Evolutionary conservation across 2,888 invertebrate genomes (phyloP).

Genomic region (Melipona bicolor): DNA sequence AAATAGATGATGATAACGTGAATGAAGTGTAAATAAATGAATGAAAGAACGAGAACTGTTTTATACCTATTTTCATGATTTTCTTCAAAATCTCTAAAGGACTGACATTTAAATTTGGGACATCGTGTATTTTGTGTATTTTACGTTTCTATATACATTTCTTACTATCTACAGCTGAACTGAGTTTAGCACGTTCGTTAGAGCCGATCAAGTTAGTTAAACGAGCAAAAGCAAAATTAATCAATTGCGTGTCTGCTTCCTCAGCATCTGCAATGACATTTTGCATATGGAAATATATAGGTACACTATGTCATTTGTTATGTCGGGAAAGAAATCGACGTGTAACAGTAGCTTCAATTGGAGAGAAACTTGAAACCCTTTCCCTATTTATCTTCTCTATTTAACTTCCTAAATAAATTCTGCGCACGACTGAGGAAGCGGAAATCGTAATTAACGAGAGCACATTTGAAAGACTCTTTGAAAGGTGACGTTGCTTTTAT

Average conservation of each 20-base stretch:
- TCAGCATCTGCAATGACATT: background rate
- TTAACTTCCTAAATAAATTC: background rate
- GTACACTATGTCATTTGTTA: background rate
- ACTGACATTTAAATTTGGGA: no score
- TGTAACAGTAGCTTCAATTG: background rate
- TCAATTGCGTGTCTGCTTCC: background rate
- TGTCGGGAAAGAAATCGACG: background rate
- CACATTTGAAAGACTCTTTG: no score
- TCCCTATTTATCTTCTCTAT: background rate
- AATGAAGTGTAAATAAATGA: no score
- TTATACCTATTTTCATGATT: no score
- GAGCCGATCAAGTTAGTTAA: slow-evolving; percentile 11
- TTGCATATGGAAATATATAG: background rate
- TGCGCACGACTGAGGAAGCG: no score
- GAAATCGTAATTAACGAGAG: no score
- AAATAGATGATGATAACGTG: no score
- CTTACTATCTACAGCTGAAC: background rate
- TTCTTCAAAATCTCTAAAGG: no score
- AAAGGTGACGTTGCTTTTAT: no score
- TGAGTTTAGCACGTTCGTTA: slow-evolving; percentile 4
- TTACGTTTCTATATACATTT: background rate
- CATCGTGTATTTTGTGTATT: no score
- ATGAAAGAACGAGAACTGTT: no score
- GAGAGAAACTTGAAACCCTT: background rate
- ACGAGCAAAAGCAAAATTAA: background rate